Evolutionary conservation across 2,113 vertebrate species (phyloP), one percentile per base, ranked within the genome.

Genomic region (Macquaria australasica): DNA sequence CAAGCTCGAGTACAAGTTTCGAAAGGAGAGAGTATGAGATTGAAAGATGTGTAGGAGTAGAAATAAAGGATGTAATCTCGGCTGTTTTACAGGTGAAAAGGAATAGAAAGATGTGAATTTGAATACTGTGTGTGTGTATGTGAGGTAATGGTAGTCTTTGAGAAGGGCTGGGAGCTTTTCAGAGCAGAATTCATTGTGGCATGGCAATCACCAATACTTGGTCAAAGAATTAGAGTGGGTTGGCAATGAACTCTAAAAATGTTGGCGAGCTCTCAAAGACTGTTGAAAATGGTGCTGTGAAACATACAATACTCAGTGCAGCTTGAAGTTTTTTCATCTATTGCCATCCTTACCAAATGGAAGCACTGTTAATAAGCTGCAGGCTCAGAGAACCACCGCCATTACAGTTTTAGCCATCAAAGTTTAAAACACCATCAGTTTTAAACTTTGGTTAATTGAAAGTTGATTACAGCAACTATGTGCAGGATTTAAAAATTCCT

Each of bases 61-160:
- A 80, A 81, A 78, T 69, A 80, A 84, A 86, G 64, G 63, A 88
- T 68, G 80, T 80, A 67, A 92, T 85, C 68, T 58, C 18, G 34
- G 72, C 51, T 77, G 71, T 87, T 88, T 86, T 79, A 78, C 77
- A 80, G 69, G 51, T 81, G 78, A 90, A 91, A 78, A 77, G 75
- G 69, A 90, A 56, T 15, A 74, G 41, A 79, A 55, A 66, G 20
- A 73, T 45, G 25, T 83, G 16, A 62, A 73, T 80, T 28, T 74
- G 23, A 88, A 83, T 60, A 43, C 45, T 67, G 41, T 58, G 37
- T 58, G 20, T 23, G 75, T 16, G 11, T 60, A 2, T 31, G 63
- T 18, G 76, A 34, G 72, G 78, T 34, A 37, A 62, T 21, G 28
- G 63, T 60, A n/a, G 69, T 55, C 25, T 79, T 62, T 45, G 67